Conservation (phyloP, 2,113 vertebrate species). For the Mola mola region DNA sequence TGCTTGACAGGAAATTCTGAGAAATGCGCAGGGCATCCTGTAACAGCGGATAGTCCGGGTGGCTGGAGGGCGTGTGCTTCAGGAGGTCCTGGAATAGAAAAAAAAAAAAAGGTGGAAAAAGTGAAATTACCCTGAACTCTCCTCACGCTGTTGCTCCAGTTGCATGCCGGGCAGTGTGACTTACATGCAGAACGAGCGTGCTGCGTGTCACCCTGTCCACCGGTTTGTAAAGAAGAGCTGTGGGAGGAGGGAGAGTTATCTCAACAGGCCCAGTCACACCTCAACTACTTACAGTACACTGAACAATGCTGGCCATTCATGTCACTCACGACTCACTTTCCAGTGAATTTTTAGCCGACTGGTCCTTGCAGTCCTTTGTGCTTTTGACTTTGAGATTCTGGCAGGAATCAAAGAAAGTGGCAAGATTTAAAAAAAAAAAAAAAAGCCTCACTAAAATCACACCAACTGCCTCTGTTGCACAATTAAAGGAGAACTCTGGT, state of each 20-base stretch:
- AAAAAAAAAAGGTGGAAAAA: constrained; percentile 1
- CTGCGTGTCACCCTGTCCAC: constrained; percentile 97
- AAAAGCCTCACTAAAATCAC: constrained; percentile 24
- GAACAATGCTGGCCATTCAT: constrained; percentile 25
- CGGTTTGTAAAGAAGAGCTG: constrained; percentile 97
- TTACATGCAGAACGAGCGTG: constrained; percentile 95
- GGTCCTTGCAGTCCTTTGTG: constrained; percentile 93
- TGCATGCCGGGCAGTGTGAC: constrained; percentile 56
- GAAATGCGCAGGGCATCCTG: constrained; percentile 95
- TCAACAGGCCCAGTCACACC: constrained; percentile 24
- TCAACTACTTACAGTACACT: constrained; percentile 25
- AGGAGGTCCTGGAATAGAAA: constrained; percentile 85
- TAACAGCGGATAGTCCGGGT: constrained; percentile 88
- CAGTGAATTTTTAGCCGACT: constrained; percentile 90
- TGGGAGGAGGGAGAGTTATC: constrained; percentile 49
- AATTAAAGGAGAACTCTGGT: too few species aligned
- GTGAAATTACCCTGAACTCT: neutral
- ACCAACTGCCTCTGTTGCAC: constrained; percentile 16
- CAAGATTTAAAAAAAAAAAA: constrained; percentile 5
- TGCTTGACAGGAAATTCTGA: constrained; percentile 93
- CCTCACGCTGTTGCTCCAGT: neutral
- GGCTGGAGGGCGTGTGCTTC: constrained; percentile 91
- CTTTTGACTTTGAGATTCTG: constrained; percentile 94
- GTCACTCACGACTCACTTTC: constrained; percentile 88
- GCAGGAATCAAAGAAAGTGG: constrained; percentile 22